Evolutionary conservation across 2,888 invertebrate species (phyloP), one percentile per base, ranked within the genome.

Genomic region (Nysson spinosus): DNA sequence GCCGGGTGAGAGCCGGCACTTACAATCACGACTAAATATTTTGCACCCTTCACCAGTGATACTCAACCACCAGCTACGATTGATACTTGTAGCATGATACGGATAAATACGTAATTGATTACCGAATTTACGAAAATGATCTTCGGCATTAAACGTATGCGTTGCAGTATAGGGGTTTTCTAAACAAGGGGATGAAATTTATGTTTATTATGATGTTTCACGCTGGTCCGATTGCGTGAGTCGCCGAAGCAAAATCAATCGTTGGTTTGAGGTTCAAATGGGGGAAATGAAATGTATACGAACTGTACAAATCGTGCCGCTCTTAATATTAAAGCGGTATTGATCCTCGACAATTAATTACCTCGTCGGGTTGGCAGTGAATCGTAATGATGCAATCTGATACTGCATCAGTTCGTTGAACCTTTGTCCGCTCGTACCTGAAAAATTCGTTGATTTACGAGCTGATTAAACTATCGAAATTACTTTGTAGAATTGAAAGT

Each of bases 11-110:
- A 68, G 69, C 68, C 65, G 75, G 76, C 81, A 81, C 83, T 83
- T 80, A 80, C 80, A 78, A 83, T 83, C 83, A 78, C 77, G 76
- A 72, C 79, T 80, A 80, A 83, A 83, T 83, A 83, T 85, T 85
- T 83, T 82, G 80, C 82, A 78, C 82, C 80, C 82, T 75, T 68
- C 70, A 54, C 37, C 70, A 68, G 74, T 37, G 72, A 37, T 62
- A 66, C 72, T 71, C 75, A 65, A 61, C 55, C 40, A 49, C 51
- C 50, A 19, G 17, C 14, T 55, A n/a, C 9, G 32, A 14, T 7
- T 22, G 20, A 5, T 19, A 1, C 9, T 1, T n/a, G 1, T n/a
- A n/a, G n/a, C n/a, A n/a, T n/a, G n/a, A n/a, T n/a, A n/a, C n/a
- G n/a, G n/a, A n/a, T n/a, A n/a, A n/a, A n/a, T n/a, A n/a, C n/a